Conservation (phyloP, 1,140 invertebrate species). For the Trachymyrmex septentrionalis region DNA sequence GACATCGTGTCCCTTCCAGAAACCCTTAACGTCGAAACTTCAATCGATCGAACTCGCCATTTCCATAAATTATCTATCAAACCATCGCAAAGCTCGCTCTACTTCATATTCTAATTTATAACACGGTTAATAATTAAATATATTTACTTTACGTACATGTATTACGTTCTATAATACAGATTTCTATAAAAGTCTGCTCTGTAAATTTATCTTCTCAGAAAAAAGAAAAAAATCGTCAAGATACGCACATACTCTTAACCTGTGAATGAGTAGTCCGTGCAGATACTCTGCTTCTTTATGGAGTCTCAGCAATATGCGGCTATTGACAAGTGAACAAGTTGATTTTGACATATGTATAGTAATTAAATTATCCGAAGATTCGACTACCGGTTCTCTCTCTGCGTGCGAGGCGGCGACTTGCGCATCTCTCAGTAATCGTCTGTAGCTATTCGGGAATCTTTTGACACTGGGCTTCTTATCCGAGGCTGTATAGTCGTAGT, state of each 20-base stretch:
- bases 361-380: conserved; percentile 37
- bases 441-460: conserved; percentile 70
- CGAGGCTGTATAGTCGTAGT: conserved; percentile 66
- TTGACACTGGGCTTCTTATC: conserved; percentile 71
- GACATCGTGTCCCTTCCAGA: conserved; percentile 73
- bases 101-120: not conserved
- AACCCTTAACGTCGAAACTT: conserved; percentile 65
- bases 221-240: not conserved
- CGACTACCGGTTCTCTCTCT: conserved; percentile 66
- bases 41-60: conserved; percentile 62
- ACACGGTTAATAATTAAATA: not conserved
- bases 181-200: not conserved
- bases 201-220: conserved; percentile 8
- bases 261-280: not conserved
- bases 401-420: conserved; percentile 28
- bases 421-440: conserved; percentile 44
- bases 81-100: not conserved
- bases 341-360: conserved; percentile 50
- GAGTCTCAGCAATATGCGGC: not conserved
- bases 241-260: not conserved
- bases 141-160: not conserved
- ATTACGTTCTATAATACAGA: not conserved
- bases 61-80: conserved; percentile 65
- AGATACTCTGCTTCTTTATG: conserved; percentile 31
- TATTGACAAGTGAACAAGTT: conserved; percentile 53